Base-by-base conservation (phyloP, 2,888 invertebrate species). In the Phaedon cochleariae region DNA sequence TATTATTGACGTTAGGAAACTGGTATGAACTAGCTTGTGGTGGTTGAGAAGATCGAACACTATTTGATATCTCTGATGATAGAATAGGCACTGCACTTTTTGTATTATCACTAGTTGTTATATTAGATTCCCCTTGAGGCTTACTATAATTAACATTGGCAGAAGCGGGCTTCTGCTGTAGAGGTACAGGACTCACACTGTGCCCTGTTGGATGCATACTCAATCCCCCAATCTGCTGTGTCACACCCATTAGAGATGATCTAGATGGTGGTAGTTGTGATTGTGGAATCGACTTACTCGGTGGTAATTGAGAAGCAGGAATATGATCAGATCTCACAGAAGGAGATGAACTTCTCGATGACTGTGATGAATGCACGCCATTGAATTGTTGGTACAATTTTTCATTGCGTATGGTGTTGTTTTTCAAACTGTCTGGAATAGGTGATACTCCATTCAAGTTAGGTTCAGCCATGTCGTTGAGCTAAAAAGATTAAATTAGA, bases 341-440 rank as follows among this genome's bases (percentile, higher is more conserved):
- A 12, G 84, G 82, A 5, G 84, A 83, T 3, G 82, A 79, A 63
- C 81, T 81, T 65, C 84, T 76, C 12, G 84, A 84, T 7, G 83
- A 83, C 65, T 81, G 79, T 22, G 81, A 77, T 9, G 83, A 83
- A 70, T 79, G 79, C 31, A 82, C 69, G 15, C 83, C 83, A 72
- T 83, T 82, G 66, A 80, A 79, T 52, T 77, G 75, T 53, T 62
- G 65, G 41, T 52, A 65, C 2, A 57, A 31, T 58, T 62, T 64
- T 41, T 61, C 62, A 12, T 67, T 60, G n/a, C 37, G 22, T 22
- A 60, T n/a, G 22, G 20, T 51, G 48, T 57, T 61, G 18, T 61
- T 60, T 61, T 67, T 67, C 26, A 64, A 58, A 58, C 6, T 58
- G 12, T 65, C 65, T 37, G 55, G 60, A 57, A 59, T 62, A 10